Percentiles rank a stretch among this genome's conserved stretches.
Evolutionary conservation across 2,797 vertebrate species (phyloP).

Genomic region (Myoxocephalus aenaeus): DNA sequence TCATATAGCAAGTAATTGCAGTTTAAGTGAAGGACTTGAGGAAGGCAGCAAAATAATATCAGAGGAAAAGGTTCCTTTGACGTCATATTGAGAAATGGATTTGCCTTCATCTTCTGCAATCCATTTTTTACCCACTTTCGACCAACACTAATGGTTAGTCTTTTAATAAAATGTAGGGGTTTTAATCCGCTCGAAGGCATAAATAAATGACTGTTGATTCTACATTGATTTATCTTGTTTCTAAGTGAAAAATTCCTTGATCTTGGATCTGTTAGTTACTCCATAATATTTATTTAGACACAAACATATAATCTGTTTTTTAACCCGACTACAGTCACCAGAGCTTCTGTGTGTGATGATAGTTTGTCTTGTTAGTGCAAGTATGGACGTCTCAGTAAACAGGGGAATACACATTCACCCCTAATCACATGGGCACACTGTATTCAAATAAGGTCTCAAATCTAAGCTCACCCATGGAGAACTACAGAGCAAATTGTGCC

Average conservation of each 20-base stretch:
- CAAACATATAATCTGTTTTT: slow-evolving; percentile 2
- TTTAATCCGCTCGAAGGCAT: neutral
- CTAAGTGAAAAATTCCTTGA: neutral
- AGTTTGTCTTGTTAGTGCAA: slow-evolving; percentile 29
- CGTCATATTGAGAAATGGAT: slow-evolving; percentile 9
- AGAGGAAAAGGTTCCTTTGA: slow-evolving; percentile 20
- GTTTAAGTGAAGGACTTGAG: slow-evolving; percentile 48
- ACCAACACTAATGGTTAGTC: slow-evolving; percentile 8
- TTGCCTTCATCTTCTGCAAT: slow-evolving; percentile 4
- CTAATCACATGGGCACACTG: slow-evolving; percentile 30
- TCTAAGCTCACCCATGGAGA: slow-evolving; percentile 38
- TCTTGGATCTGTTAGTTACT: slow-evolving; percentile 9
- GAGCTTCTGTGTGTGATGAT: slow-evolving; percentile 9
- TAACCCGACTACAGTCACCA: slow-evolving; percentile 1
- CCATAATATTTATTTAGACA: neutral
- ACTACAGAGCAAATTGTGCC: slow-evolving; percentile 34
- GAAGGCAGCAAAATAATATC: slow-evolving; percentile 16
- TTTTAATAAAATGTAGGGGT: neutral
- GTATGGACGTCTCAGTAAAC: slow-evolving; percentile 18
- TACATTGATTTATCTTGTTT: neutral
- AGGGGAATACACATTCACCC: slow-evolving; percentile 24
- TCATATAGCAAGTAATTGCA: slow-evolving; percentile 54
- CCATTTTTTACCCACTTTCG: neutral
- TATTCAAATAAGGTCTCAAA: slow-evolving; percentile 45
- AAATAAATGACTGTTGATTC: slow-evolving; percentile 15